Evolutionary conservation across 2,797 vertebrate genomes (phyloP), one percentile per base, ranked within the genome.

Genomic region (Halcyon leucocephala): DNA sequence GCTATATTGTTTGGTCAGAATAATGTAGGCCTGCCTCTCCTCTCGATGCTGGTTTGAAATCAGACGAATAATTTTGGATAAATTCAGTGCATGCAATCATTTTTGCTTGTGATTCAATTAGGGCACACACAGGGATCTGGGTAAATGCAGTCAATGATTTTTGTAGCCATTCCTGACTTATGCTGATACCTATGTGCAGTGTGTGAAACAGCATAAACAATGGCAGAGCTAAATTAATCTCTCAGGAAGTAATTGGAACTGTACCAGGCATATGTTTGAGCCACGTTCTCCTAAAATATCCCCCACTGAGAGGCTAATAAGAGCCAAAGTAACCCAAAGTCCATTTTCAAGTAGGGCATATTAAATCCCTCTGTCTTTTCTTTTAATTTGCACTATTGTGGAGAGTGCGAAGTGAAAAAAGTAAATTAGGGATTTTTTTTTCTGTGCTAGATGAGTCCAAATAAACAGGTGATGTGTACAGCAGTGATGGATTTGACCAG

Each of bases 1-100:
- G 85, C 70, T 93, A 58, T 87, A 94, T 92, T 97, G 95, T 95
- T 89, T 95, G 95, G 90, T 95, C 90, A 95, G 91, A 95, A 97
- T 97, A 91, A 87, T 94, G 76, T 66, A 84, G 83, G 65, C 90
- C 95, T 77, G 69, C 41, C 29, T 91, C 35, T 69, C 42, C 37
- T 80, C 58, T 91, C 5, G 10, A 41, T 65, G 65, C 73, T 96
- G 74, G 81, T 93, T 96, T 87, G 74, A 92, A 97, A 96, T 96
- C 92, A 96, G 89, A 83, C 90, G 76, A 71, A 73, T 80, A 89
- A 73, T 94, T 91, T 66, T 52, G 71, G 79, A 80, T 87, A 91
- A 93, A 93, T 94, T 94, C 86, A 88, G 89, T 93, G 90, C 82
- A 79, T 67, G 71, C 83, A 87, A 92, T 96, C 93, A 74, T 84